Base-by-base conservation (phyloP, 2,797 vertebrate genomes). In the Alexandromys oeconomus region DNA sequence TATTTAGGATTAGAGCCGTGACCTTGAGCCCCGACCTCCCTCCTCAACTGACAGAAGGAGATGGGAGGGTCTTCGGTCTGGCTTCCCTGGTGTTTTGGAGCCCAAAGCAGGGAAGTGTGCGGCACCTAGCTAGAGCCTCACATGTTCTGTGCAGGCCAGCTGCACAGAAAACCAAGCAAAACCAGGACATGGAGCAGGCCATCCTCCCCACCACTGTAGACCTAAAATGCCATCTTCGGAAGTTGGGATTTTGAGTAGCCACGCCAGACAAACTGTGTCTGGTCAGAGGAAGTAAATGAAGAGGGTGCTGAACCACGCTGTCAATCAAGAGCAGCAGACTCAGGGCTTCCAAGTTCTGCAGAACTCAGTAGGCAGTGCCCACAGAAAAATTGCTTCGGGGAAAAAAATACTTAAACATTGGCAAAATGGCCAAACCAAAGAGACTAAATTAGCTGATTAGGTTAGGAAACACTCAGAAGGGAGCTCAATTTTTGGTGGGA, bases 381-480 rank as follows among this genome's bases (percentile, higher is more conserved):
- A 69, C 87, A 86, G 95, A 92, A 93, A 90, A 91, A 96, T 51
- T 61, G 51, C 15, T 59, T 61, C 11, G 43, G 63, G 8, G 51
- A 69, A 67, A 63, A 63, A 71, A 43, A 82, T 59, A 87, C 73
- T 94, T 61, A 95, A 95, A 95, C 73, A n/a, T n/a, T 37, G 63
- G 63, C 90, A 73, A 96, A 96, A 90, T 74, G 87, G 87, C 81
- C 63, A 86, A 74, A 87, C 59, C 34, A 79, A 57, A 82, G 85
- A 92, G 84, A 79, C 59, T 31, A 78, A 90, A 96, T 92, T 76
- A 95, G 92, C 63, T 93, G 87, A 88, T 93, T 79, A 79, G 57
- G 61, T 97, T 96, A 87, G 88, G 89, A 95, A 93, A 85, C 84
- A 93, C 67, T 87, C 89, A 87, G 37, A 86, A 84, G 80, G 76